These are phyloP conservation scores for Corythornis vintsioides DNA, from an alignment of 2,113 vertebrate species.

Conservation along the genomic window DNA sequence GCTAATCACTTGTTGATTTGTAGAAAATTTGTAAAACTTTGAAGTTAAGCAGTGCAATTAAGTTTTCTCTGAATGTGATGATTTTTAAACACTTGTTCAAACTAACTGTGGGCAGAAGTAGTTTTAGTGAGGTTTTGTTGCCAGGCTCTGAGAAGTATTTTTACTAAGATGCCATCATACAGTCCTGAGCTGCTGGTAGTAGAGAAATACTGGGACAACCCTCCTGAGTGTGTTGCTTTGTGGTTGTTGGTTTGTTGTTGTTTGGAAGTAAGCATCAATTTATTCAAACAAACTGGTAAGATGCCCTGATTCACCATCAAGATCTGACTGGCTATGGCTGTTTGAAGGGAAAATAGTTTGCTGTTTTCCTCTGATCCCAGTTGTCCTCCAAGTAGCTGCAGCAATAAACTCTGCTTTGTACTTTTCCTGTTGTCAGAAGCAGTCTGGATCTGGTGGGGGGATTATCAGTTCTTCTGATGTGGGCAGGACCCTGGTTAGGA, in stretches of 20 bases:
- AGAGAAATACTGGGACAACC: background rate
- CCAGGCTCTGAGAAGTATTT: background rate
- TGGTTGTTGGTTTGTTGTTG: background rate
- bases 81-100: rapidly evolving
- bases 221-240: background rate
- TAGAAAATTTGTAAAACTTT: background rate
- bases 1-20: background rate
- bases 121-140: rapidly evolving
- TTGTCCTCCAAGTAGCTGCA: background rate
- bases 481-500: background rate
- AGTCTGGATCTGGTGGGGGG: background rate
- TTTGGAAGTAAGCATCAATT: background rate
- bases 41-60: background rate
- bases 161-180: background rate
- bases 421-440: background rate
- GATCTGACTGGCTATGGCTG: background rate
- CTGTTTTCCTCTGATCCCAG: background rate
- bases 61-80: background rate
- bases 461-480: background rate
- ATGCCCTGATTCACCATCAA: background rate
- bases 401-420: background rate
- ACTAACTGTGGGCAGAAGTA: rapidly evolving
- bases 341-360: background rate
- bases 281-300: background rate
- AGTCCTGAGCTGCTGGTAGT: background rate